These are phyloP conservation scores for Pterocles gutturalis DNA, from an alignment of 2,113 vertebrate genomes.

Conservation along the genomic window DNA sequence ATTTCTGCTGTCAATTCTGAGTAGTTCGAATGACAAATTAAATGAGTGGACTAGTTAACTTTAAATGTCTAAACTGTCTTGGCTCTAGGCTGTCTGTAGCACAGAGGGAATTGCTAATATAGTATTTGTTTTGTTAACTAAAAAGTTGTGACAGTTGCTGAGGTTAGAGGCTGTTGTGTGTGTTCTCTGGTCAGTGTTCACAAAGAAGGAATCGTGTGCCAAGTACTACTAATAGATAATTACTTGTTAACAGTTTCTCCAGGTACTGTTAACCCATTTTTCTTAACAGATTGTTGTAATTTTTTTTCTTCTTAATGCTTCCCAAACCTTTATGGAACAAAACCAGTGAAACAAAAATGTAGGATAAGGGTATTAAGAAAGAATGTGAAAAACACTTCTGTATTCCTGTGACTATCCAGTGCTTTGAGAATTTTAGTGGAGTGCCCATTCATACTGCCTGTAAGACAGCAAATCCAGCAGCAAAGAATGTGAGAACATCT, in stretches of 20 bases:
- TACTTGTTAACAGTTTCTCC: not conserved
- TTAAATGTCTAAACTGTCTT: not conserved
- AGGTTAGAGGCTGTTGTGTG: not conserved
- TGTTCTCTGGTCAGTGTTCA: not conserved
- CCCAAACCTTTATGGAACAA: not conserved
- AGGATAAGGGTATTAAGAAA: not conserved
- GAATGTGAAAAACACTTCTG: not conserved
- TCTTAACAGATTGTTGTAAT: not conserved
- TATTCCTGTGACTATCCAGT: not conserved
- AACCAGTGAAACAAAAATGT: not conserved
- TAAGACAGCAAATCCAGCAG: slow-evolving; percentile 41
- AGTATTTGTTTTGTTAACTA: not conserved
- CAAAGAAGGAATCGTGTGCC: not conserved
- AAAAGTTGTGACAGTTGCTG: not conserved
- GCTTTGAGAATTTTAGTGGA: not conserved
- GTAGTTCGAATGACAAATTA: not conserved
- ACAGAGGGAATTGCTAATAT: not conserved
- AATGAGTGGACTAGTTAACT: not conserved
- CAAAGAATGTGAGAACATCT: slow-evolving; percentile 28
- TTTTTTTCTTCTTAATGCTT: not conserved
- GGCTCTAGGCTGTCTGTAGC: not conserved
- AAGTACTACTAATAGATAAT: not conserved
- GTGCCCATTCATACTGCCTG: not conserved
- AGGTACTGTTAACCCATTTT: not conserved
- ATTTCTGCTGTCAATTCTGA: not conserved